Base-by-base conservation (phyloP, 2,113 vertebrate species). In the Monopterus albus region DNA sequence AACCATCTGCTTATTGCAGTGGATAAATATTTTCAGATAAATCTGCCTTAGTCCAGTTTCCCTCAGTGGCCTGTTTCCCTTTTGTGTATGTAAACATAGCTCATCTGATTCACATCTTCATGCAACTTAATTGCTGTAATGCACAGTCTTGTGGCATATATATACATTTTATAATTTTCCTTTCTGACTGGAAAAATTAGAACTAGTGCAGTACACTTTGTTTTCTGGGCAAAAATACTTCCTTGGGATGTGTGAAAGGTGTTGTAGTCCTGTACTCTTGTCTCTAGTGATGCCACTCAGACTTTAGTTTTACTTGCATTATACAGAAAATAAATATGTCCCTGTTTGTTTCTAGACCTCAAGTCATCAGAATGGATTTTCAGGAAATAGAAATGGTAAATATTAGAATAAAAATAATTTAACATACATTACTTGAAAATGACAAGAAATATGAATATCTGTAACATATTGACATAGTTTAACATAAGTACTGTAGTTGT, bases 341-440 rank as follows among this genome's bases (percentile, higher is more conserved):
- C 3, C 2, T 71, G 29, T 80, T 56, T 81, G 5, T 72, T 86
- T 86, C 6, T 60, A 94, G 93, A 33, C 56, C 74, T 33, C 85
- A 61, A 81, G 58, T 75, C 72, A 84, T 52, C 72, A 84, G 61
- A 93, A 93, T 91, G 92, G 91, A 74, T 84, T 91, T 74, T 85
- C 83, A 36, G 56, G 51, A 36, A 40, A 75, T 3, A 51, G 13
- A 11, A 74, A 68, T 52, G 88, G 93, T 94, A 89, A 85, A 68
- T n/a, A 12, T 36, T 6, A 6, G 8, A 6, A 7, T 31, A 7
- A 6, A 7, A 6, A 31, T 31, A 31, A 6, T 31, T 7, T 6
- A 53, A 49, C 4, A 35, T 31, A 31, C 43, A 45, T 26, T 21
- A 9, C 6, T 25, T 14, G 1, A 46, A 36, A 49, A 39, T 38